phyloP scores from a whole-genome alignment of 2,888 invertebrate species.

The Diaperis boleti region DNA sequence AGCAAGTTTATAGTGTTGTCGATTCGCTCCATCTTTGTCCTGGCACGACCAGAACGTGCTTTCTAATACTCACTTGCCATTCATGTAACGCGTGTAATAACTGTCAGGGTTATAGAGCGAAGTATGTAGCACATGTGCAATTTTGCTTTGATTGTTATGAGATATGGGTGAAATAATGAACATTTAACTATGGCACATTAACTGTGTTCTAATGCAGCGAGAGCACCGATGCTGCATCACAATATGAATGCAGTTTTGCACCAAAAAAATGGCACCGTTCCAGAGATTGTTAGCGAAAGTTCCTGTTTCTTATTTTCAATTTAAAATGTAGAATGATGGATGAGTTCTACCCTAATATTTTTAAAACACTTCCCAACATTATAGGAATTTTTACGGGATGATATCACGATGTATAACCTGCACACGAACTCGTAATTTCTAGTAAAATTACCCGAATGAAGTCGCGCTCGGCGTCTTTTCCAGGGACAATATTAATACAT shows the following conservation, averaged over 20 bases:
- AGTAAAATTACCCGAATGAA: background rate
- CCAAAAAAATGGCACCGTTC: conserved; percentile 8
- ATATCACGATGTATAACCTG: conserved; percentile 1
- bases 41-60: background rate
- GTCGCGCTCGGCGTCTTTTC: background rate
- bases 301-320: background rate
- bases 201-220: background rate
- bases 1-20: background rate
- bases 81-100: conserved; percentile 3
- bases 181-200: background rate
- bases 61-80: conserved; percentile 3
- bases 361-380: background rate
- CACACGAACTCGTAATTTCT: background rate
- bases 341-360: conserved; percentile 3
- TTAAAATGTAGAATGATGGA: conserved; percentile 14
- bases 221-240: too few species aligned
- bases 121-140: background rate
- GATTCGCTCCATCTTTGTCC: background rate
- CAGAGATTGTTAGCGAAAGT: conserved; percentile 9
- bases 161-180: background rate
- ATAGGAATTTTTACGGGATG: conserved; percentile 1
- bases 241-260: background rate
- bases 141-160: background rate
- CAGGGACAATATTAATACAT: conserved; percentile 23
- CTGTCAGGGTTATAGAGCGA: background rate